phyloP scores from a whole-genome alignment of 2,888 invertebrate species.

The Drosophila rellima region DNA sequence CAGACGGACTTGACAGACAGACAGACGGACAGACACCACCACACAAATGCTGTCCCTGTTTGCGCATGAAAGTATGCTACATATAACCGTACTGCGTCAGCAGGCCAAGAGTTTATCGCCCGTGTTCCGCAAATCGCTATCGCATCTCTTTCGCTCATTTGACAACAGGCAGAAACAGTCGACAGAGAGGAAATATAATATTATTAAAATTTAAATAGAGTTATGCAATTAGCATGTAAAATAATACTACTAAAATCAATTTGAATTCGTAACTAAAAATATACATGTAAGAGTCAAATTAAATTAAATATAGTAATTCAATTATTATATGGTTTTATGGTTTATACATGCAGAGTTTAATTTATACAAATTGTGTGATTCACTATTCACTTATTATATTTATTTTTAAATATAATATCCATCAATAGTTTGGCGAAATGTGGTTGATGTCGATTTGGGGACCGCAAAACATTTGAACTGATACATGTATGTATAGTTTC shows the following conservation, averaged over 20 bases:
- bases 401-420: not conserved
- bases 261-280: too few relatives aligned
- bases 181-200: too few relatives aligned
- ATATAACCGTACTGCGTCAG: slow-evolving; percentile 33
- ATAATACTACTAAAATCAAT: too few relatives aligned
- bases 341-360: too few relatives aligned
- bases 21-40: slow-evolving; percentile 1
- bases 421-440: not conserved
- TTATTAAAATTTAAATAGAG: too few relatives aligned
- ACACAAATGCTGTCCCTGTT: slow-evolving; percentile 52
- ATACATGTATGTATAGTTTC: slow-evolving; percentile 45
- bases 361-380: not conserved
- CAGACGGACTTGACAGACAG: slow-evolving; percentile 20
- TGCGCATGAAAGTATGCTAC: slow-evolving; percentile 66
- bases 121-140: slow-evolving; percentile 39
- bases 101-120: slow-evolving; percentile 15
- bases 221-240: too few relatives aligned
- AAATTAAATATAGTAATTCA: too few relatives aligned
- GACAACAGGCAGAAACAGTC: not conserved
- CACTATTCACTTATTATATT: not conserved
- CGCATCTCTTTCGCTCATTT: not conserved
- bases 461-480: not conserved
- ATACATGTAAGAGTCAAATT: too few relatives aligned
- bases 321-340: too few relatives aligned
- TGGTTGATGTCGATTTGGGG: not conserved